Percentiles rank a stretch among this genome's conserved stretches.
phyloP scores from a whole-genome alignment of 37 sponge, comb jelly and placozoan genomes.

The Petrosia ficiformis region DNA sequence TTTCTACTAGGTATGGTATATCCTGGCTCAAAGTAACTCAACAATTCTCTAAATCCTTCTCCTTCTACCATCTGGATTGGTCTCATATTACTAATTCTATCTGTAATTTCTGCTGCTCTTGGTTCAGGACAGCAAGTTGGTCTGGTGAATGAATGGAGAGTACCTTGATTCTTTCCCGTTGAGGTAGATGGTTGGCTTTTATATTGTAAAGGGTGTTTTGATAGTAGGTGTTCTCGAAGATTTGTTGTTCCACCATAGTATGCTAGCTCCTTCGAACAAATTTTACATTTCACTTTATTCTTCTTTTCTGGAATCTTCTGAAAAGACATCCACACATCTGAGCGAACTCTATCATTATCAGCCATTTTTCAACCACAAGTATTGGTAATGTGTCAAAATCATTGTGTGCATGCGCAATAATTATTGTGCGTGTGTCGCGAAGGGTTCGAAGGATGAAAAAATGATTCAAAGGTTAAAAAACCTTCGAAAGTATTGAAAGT shows the following conservation, averaged over 20 bases:
- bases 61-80: slow-evolving; percentile 18
- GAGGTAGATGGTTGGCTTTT: background rate
- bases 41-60: slow-evolving; percentile 1
- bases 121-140: background rate
- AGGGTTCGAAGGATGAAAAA: too few relatives aligned
- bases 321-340: slow-evolving; percentile 22
- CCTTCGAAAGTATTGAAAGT: too few relatives aligned
- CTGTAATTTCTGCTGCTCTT: slow-evolving; percentile 6
- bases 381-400: too few relatives aligned
- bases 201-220: background rate
- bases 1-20: background rate
- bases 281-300: background rate
- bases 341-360: background rate
- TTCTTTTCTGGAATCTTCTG: too few relatives aligned
- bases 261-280: background rate
- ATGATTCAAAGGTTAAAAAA: too few relatives aligned
- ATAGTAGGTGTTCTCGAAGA: slow-evolving; percentile 9
- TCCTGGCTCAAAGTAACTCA: slow-evolving; percentile 14
- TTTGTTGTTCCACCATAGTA: slow-evolving; percentile 15
- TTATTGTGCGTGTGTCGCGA: too few relatives aligned
- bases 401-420: too few relatives aligned
- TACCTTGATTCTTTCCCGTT: background rate
- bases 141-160: background rate
- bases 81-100: slow-evolving; percentile 6
- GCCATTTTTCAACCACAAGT: too few relatives aligned